Percentiles rank a stretch among this genome's conserved stretches.
Evolutionary conservation across 2,888 invertebrate genomes (phyloP).

Genomic region (Tiliacea citrago): DNA sequence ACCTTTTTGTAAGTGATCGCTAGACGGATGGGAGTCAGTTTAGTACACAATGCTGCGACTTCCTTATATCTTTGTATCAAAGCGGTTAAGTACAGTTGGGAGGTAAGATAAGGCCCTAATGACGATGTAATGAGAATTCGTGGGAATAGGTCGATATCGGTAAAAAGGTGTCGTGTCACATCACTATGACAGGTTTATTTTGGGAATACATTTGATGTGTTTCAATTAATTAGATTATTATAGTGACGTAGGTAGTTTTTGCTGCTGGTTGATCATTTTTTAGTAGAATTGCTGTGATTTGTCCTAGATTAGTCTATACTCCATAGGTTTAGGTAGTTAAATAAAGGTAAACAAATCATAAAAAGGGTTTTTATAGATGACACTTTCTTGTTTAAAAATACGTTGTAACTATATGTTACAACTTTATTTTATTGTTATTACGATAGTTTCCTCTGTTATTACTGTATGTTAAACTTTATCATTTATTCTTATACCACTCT

Average conservation of each 20-base stretch:
- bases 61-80: constrained; percentile 69
- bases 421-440: too few relatives aligned
- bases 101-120: constrained; percentile 71
- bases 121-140: constrained; percentile 62
- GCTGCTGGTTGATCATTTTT: neutral
- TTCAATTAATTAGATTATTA: neutral
- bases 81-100: constrained; percentile 68
- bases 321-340: too few relatives aligned
- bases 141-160: constrained; percentile 65
- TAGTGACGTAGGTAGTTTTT: neutral
- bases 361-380: too few relatives aligned
- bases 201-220: neutral
- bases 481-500: too few relatives aligned
- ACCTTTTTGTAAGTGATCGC: constrained; percentile 69
- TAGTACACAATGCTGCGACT: constrained; percentile 76
- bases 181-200: constrained; percentile 37
- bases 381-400: too few relatives aligned
- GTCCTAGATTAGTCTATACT: too few relatives aligned
- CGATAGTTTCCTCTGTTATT: too few relatives aligned
- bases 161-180: constrained; percentile 53
- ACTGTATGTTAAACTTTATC: too few relatives aligned
- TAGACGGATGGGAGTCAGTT: constrained; percentile 74
- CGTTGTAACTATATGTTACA: too few relatives aligned
- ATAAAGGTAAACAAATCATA: too few relatives aligned
- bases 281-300: neutral